A percentile compares a stretch with the other conserved stretches of the same genome.
These are phyloP conservation scores for Hyppa rectilinea DNA, from an alignment of 2,888 invertebrate species.

Conservation along the genomic window DNA sequence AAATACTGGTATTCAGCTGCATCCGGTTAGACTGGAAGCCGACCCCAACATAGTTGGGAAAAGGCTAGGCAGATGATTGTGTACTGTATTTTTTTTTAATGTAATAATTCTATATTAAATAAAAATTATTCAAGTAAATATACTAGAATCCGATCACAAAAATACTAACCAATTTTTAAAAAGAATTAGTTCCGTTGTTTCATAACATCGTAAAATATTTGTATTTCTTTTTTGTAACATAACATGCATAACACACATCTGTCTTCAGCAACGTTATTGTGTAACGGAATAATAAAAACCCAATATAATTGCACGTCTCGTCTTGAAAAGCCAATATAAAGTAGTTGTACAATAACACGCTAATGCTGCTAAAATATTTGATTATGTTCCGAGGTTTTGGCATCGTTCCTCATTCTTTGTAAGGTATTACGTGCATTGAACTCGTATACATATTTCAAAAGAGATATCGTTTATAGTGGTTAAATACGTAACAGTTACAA, in stretches of 20 bases:
- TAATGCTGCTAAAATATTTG: conserved; percentile 58
- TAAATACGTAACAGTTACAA: not conserved
- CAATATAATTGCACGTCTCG: conserved; percentile 48
- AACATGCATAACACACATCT: conserved; percentile 41
- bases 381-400: conserved; percentile 54
- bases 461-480: conserved; percentile 40
- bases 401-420: conserved; percentile 59
- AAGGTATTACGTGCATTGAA: conserved; percentile 46
- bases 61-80: too few species aligned
- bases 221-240: not conserved
- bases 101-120: not conserved
- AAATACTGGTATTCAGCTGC: too few species aligned
- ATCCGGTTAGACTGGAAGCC: too few species aligned
- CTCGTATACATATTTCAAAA: conserved; percentile 46
- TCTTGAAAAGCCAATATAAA: conserved; percentile 43
- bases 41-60: too few species aligned
- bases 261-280: conserved; percentile 25
- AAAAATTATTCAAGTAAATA: not conserved
- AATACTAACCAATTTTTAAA: not conserved
- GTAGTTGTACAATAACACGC: conserved; percentile 59
- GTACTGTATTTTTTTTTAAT: not conserved
- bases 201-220: not conserved
- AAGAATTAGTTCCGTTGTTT: conserved; percentile 7
- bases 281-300: conserved; percentile 43
- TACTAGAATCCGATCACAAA: not conserved